Percentiles rank a stretch among this genome's conserved stretches.
phyloP scores from a whole-genome alignment of 2,888 invertebrate species.

The Perdita meconis region DNA sequence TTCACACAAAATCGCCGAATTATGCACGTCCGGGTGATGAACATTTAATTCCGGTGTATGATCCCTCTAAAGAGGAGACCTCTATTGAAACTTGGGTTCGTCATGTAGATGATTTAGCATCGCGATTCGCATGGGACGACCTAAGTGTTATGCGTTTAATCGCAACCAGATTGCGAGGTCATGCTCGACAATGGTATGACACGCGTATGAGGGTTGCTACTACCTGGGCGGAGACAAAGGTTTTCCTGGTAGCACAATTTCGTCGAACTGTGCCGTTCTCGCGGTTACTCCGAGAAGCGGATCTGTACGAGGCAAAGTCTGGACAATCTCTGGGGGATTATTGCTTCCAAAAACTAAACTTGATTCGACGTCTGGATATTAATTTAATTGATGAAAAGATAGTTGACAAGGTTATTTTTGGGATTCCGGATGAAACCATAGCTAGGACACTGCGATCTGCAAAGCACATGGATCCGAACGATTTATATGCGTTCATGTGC shows the following conservation, averaged over 20 bases:
- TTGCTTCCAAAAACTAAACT: conserved; percentile 31
- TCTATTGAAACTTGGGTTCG: conserved; percentile 20
- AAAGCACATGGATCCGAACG: neutral
- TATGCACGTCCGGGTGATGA: conserved; percentile 7
- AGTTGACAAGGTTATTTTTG: conserved; percentile 22
- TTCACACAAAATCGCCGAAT: neutral
- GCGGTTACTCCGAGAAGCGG: conserved; percentile 10
- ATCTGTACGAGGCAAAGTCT: conserved; percentile 1
- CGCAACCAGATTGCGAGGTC: neutral
- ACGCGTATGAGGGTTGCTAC: neutral
- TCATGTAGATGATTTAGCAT: neutral
- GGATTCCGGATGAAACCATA: conserved; percentile 18
- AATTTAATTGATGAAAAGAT: conserved; percentile 9
- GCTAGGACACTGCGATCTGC: conserved; percentile 1
- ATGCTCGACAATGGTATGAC: conserved; percentile 20
- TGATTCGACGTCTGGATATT: no score
- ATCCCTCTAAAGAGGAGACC: conserved; percentile 7
- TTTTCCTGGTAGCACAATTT: neutral
- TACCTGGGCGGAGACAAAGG: conserved; percentile 3
- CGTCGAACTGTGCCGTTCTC: conserved; percentile 16
- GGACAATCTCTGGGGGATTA: conserved; percentile 19
- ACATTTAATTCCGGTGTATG: neutral
- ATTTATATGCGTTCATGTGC: conserved; percentile 3
- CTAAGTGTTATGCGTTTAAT: conserved; percentile 1
- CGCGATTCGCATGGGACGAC: conserved; percentile 8